Percentiles rank a stretch among this genome's conserved stretches.
Evolutionary conservation across 1,140 invertebrate genomes (phyloP).

Genomic region (Hyles vespertilio): DNA sequence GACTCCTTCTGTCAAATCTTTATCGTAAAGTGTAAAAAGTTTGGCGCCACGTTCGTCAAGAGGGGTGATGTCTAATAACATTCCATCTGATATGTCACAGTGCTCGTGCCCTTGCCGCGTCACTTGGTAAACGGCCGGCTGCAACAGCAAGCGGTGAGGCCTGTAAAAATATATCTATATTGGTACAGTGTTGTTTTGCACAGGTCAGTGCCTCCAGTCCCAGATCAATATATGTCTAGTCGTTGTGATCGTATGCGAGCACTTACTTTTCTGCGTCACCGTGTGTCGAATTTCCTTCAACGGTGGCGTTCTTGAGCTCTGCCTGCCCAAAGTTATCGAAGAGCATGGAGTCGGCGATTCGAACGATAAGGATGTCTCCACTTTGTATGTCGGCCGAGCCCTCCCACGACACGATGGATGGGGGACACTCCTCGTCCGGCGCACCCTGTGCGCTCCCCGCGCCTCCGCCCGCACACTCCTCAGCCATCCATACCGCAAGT

Average conservation of each 20-base stretch:
- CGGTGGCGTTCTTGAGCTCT: slow-evolving; percentile 39
- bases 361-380: slow-evolving; percentile 82
- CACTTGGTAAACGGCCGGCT: slow-evolving; percentile 80
- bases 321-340: slow-evolving; percentile 53
- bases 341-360: slow-evolving; percentile 79
- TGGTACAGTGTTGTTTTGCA: background rate
- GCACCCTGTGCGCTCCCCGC: slow-evolving; percentile 26
- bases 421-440: slow-evolving; percentile 68
- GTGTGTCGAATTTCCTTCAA: slow-evolving; percentile 40
- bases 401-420: slow-evolving; percentile 78
- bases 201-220: slow-evolving; percentile 1
- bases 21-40: slow-evolving; percentile 81
- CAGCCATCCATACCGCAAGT: slow-evolving; percentile 67
- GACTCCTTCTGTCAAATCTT: slow-evolving; percentile 81
- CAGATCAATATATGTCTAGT: background rate
- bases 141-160: slow-evolving; percentile 55
- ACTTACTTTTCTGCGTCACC: slow-evolving; percentile 45
- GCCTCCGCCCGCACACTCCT: slow-evolving; percentile 71
- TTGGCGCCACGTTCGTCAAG: slow-evolving; percentile 78
- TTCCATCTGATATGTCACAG: slow-evolving; percentile 80
- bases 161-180: slow-evolving; percentile 40
- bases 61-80: slow-evolving; percentile 80
- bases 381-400: slow-evolving; percentile 80
- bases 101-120: slow-evolving; percentile 80
- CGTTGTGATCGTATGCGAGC: background rate